phyloP scores from a whole-genome alignment of 1,140 invertebrate genomes.

The Lepidurus arcticus region DNA sequence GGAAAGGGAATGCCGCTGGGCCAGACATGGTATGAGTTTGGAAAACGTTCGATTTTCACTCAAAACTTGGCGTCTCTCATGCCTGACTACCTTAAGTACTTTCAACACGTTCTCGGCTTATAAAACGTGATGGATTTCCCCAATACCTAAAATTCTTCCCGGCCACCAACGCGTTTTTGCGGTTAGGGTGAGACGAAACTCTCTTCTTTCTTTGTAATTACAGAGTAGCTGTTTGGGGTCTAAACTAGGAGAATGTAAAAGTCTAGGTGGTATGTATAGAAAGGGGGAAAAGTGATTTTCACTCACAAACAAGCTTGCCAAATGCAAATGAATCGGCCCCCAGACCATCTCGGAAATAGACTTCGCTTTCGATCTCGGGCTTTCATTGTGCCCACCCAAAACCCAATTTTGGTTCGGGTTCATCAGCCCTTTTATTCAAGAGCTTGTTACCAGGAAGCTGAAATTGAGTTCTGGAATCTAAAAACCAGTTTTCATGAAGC shows the following conservation, averaged over 20 bases:
- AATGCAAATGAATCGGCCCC: conserved; percentile 2
- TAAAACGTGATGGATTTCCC: not conserved
- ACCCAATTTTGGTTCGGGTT: not conserved
- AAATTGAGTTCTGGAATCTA: not conserved
- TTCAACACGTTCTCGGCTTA: not conserved
- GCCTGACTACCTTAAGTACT: not conserved
- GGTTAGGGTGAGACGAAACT: not conserved
- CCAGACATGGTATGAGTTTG: not conserved
- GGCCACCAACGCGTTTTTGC: not conserved
- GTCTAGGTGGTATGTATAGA: not conserved
- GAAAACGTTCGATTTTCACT: not conserved
- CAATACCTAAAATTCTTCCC: not conserved
- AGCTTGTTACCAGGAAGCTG: not conserved
- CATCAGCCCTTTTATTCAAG: not conserved
- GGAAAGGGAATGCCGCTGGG: not conserved
- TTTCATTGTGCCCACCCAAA: not conserved
- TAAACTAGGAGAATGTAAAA: not conserved
- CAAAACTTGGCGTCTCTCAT: not conserved
- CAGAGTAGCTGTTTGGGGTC: not conserved
- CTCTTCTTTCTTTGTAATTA: not conserved
- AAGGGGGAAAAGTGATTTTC: not conserved
- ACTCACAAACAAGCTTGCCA: not conserved
- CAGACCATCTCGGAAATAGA: not conserved
- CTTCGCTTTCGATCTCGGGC: not conserved
- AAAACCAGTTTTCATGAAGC: not conserved